Conservation (phyloP, 2,888 invertebrate species). For the Caenorhabditis afra region DNA sequence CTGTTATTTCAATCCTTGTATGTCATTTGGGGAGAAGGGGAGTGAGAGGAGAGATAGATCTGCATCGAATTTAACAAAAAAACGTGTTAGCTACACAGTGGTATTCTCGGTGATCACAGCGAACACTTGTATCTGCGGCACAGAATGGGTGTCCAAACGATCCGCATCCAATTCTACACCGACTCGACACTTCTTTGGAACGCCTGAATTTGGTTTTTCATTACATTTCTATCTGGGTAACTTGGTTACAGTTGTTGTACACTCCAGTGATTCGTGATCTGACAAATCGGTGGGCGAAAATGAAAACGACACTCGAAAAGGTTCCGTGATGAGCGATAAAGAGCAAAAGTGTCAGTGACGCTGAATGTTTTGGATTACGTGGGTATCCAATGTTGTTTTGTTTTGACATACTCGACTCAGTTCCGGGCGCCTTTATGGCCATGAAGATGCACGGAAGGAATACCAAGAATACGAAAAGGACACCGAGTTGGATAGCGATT, state of each 20-base stretch:
- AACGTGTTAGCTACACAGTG: background rate
- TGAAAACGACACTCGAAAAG: conserved; percentile 38
- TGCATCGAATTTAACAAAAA: too few species aligned
- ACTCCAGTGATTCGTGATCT: conserved; percentile 20
- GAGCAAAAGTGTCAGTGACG: conserved; percentile 15
- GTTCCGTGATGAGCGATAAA: conserved; percentile 45
- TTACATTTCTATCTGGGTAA: too few species aligned
- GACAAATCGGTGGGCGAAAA: conserved; percentile 43
- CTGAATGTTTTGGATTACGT: conserved; percentile 13
- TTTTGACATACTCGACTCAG: conserved; percentile 17
- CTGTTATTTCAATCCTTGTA: too few species aligned
- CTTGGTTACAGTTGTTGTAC: conserved; percentile 27
- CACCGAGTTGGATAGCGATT: conserved; percentile 24
- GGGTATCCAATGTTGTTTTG: too few species aligned
- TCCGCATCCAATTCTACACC: conserved; percentile 33
- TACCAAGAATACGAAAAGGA: conserved; percentile 33
- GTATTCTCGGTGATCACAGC: conserved; percentile 27
- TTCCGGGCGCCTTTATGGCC: conserved; percentile 29
- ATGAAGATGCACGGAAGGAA: conserved; percentile 20
- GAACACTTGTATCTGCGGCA: conserved; percentile 40
- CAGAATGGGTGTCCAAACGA: conserved; percentile 12
- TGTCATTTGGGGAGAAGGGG: too few species aligned
- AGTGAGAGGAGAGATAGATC: background rate
- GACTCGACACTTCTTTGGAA: conserved; percentile 30
- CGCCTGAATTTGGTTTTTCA: background rate